Evolutionary conservation across 2,888 invertebrate genomes (phyloP).

Genomic region (Mesoligia furuncula): DNA sequence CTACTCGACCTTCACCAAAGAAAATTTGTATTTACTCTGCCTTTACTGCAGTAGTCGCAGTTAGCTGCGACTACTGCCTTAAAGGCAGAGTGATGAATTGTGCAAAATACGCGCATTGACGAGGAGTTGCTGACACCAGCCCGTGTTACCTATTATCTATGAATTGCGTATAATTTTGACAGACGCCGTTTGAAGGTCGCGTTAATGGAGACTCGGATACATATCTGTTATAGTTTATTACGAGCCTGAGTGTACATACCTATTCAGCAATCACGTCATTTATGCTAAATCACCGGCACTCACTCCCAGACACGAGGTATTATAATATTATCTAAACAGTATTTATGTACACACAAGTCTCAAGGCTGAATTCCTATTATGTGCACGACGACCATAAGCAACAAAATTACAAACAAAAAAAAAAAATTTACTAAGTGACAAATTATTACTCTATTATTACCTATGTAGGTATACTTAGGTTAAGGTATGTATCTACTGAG

Average conservation of each 20-base stretch:
- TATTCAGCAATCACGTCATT: slow-evolving; percentile 32
- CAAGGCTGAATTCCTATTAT: slow-evolving; percentile 17
- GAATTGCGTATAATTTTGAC: neutral
- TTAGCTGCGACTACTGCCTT: too few relatives aligned
- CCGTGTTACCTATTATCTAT: too few relatives aligned
- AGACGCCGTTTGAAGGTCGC: slow-evolving; percentile 30
- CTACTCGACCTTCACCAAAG: too few relatives aligned
- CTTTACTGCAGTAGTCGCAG: neutral
- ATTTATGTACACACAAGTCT: neutral
- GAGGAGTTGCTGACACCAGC: too few relatives aligned
- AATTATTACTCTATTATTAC: too few relatives aligned
- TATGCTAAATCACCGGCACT: slow-evolving; percentile 38
- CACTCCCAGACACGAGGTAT: neutral
- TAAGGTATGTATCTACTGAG: too few relatives aligned
- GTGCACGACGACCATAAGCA: neutral
- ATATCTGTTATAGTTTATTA: neutral
- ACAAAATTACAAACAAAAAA: too few relatives aligned
- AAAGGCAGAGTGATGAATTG: too few relatives aligned
- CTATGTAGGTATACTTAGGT: too few relatives aligned
- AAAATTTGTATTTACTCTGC: too few relatives aligned
- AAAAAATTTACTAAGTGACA: too few relatives aligned
- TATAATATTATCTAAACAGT: slow-evolving; percentile 9
- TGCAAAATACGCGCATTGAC: too few relatives aligned
- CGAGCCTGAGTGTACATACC: slow-evolving; percentile 2
- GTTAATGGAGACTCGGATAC: neutral